These are phyloP conservation scores for Euwallacea fornicatus DNA, from an alignment of 1,140 invertebrate genomes.

Conservation along the genomic window DNA sequence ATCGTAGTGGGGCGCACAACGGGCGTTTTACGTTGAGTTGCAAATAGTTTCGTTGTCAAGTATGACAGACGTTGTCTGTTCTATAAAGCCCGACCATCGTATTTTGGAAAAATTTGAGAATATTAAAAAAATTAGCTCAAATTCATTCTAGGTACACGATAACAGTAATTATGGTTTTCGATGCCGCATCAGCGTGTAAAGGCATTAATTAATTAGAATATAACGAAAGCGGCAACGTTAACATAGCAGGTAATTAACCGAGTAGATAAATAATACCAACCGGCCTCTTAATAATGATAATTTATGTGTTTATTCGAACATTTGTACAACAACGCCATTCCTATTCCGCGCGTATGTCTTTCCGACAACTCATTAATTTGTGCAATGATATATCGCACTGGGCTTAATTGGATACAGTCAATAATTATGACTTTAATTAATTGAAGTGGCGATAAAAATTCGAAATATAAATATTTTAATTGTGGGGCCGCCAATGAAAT, in stretches of 20 bases:
- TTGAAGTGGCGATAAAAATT: conserved; percentile 4
- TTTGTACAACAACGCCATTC: conserved; percentile 28
- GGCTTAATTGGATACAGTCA: conserved; percentile 23
- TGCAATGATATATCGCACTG: conserved; percentile 24
- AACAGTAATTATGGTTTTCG: too few species aligned
- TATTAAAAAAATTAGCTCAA: too few species aligned
- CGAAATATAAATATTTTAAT: conserved; percentile 15
- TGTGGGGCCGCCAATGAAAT: conserved; percentile 3
- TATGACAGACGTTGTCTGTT: too few species aligned
- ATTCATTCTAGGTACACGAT: too few species aligned
- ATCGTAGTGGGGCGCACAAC: too few species aligned
- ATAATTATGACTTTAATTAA: conserved; percentile 32
- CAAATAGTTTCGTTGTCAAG: too few species aligned
- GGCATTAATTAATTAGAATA: too few species aligned
- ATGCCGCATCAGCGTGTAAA: too few species aligned
- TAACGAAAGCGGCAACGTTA: not conserved
- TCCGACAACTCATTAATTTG: conserved; percentile 34
- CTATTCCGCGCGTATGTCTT: conserved; percentile 29
- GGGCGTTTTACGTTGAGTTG: too few species aligned
- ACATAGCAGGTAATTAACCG: conserved; percentile 15
- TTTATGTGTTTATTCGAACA: conserved; percentile 31
- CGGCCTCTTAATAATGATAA: conserved; percentile 29
- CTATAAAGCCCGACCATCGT: too few species aligned
- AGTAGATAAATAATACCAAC: conserved; percentile 17
- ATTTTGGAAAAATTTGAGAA: too few species aligned